Evolutionary conservation across 2,113 vertebrate species (phyloP).

Genomic region (Gymnocephalus cernua): DNA sequence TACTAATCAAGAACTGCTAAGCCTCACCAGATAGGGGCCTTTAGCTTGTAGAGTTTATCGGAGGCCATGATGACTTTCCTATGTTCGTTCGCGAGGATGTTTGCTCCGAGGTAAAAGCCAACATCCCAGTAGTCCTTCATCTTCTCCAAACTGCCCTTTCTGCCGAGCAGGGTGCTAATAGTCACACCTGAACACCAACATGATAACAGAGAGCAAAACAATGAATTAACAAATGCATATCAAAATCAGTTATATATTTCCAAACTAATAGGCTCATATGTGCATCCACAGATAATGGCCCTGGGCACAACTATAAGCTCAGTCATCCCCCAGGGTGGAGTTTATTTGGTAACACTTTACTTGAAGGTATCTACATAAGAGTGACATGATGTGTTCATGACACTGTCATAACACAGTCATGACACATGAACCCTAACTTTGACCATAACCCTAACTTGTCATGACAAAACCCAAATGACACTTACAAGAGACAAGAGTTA

Average conservation of each 20-base stretch:
- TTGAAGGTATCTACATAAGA: too few relatives aligned
- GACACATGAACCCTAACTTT: too few relatives aligned
- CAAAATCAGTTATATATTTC: background rate
- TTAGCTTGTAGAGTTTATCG: slow-evolving; percentile 91
- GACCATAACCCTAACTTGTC: too few relatives aligned
- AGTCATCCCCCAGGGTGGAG: background rate
- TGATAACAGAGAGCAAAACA: background rate
- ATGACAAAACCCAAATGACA: too few relatives aligned
- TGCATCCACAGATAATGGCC: background rate
- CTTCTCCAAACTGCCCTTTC: slow-evolving; percentile 91
- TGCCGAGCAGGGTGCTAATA: slow-evolving; percentile 89
- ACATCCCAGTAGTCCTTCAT: slow-evolving; percentile 95
- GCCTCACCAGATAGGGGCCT: slow-evolving; percentile 90
- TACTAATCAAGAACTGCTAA: background rate
- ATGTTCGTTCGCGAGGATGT: slow-evolving; percentile 88
- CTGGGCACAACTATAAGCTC: background rate
- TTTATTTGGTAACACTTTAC: too few relatives aligned
- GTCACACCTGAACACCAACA: slow-evolving; percentile 85
- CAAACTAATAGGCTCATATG: background rate
- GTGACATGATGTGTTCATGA: too few relatives aligned
- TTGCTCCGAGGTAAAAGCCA: slow-evolving; percentile 91
- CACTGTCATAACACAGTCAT: too few relatives aligned
- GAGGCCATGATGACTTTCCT: slow-evolving; percentile 90
- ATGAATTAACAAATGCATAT: background rate
- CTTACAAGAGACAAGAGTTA: too few relatives aligned